Conservation (phyloP, 1,140 invertebrate genomes). For the Drosophila novamexicana region DNA sequence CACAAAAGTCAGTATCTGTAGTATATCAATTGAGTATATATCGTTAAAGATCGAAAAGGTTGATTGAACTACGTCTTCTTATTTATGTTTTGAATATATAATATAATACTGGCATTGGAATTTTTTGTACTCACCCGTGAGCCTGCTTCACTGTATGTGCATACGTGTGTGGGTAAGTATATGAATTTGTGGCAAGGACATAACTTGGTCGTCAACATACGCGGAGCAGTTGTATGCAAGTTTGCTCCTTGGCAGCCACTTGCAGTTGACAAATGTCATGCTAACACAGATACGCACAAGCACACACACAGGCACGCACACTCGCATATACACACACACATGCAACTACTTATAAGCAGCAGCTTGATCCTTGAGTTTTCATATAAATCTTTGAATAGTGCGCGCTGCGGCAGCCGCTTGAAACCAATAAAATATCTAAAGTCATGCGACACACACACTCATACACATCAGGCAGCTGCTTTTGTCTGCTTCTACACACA, state of each 20-base stretch:
- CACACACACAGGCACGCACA: conserved; percentile 19
- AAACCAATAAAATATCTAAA: conserved; percentile 40
- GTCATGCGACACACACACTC: conserved; percentile 20
- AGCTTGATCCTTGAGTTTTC: conserved; percentile 70
- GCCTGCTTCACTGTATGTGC: conserved; percentile 25
- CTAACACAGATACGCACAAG: conserved; percentile 49
- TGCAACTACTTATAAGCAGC: conserved; percentile 29
- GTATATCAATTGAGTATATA: too few relatives aligned
- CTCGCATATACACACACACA: conserved; percentile 3
- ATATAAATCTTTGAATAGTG: conserved; percentile 70
- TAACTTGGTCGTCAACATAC: conserved; percentile 70
- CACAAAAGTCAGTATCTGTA: too few relatives aligned
- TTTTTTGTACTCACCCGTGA: neutral
- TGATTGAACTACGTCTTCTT: too few relatives aligned
- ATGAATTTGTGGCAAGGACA: conserved; percentile 63
- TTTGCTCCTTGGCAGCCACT: conserved; percentile 61
- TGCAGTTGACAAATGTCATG: conserved; percentile 75
- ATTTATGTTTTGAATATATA: too few relatives aligned
- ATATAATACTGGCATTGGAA: too few relatives aligned
- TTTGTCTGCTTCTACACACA: conserved; percentile 31
- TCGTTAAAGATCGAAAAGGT: too few relatives aligned
- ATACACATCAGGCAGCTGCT: conserved; percentile 20
- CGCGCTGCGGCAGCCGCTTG: conserved; percentile 38
- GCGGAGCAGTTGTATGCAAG: conserved; percentile 43
- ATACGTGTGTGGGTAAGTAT: conserved; percentile 14